Percentiles rank a stretch among this genome's conserved stretches.
Evolutionary conservation across 2,888 invertebrate genomes (phyloP).

Genomic region (Melanotus villosus): DNA sequence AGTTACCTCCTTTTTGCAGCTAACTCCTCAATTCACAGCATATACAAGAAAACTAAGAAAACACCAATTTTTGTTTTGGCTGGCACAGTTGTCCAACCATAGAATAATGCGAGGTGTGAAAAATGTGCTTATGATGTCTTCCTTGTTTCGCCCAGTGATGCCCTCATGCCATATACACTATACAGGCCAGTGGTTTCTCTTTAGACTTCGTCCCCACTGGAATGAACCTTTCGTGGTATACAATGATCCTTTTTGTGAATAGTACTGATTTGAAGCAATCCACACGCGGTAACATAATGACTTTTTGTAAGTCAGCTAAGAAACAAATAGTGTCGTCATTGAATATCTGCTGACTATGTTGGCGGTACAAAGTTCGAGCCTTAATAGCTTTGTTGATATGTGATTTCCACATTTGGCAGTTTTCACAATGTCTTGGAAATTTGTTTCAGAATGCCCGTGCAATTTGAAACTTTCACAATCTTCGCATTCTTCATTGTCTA

Average conservation of each 20-base stretch:
- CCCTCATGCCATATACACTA: too few relatives aligned
- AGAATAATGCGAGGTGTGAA: conserved; percentile 29
- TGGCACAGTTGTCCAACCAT: too few relatives aligned
- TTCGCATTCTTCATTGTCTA: conserved; percentile 49
- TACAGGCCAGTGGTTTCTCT: too few relatives aligned
- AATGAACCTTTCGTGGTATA: background rate
- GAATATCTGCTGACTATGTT: conserved; percentile 39
- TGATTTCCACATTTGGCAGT: conserved; percentile 36
- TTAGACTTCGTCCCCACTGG: background rate
- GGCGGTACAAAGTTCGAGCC: conserved; percentile 32
- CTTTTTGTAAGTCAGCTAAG: conserved; percentile 10
- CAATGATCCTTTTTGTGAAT: background rate
- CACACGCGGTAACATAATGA: background rate
- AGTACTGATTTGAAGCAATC: too few relatives aligned
- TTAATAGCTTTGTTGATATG: conserved; percentile 34
- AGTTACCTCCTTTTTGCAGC: too few relatives aligned
- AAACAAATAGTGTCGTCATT: conserved; percentile 36
- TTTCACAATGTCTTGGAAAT: conserved; percentile 30
- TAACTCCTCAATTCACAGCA: background rate
- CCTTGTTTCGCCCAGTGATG: too few relatives aligned
- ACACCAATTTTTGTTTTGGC: too few relatives aligned
- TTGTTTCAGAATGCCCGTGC: conserved; percentile 14
- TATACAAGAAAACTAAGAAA: too few relatives aligned
- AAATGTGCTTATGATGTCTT: too few relatives aligned
- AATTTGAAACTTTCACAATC: conserved; percentile 40